Conservation (phyloP, 1,140 invertebrate species). For the Heliconius congener region DNA sequence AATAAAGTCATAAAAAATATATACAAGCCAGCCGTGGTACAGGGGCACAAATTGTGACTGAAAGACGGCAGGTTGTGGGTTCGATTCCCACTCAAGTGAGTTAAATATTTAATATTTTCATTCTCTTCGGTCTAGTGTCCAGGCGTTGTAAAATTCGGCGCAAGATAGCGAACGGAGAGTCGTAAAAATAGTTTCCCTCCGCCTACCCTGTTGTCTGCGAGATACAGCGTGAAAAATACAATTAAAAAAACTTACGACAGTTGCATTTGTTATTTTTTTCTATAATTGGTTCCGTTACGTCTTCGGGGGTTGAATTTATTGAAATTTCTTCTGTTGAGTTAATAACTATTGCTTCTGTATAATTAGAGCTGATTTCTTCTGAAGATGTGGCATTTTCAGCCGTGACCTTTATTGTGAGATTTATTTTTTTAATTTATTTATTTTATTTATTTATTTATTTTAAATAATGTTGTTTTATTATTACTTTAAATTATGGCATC, state of each 20-base stretch:
- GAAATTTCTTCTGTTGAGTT: not conserved
- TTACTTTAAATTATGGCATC: not conserved
- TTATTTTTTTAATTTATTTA: not conserved
- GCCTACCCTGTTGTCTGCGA: no score
- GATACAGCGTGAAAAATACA: not conserved
- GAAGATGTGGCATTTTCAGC: not conserved
- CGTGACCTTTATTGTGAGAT: not conserved
- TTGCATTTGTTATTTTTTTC: conserved; percentile 52
- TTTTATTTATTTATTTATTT: not conserved
- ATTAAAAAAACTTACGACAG: conserved; percentile 57
- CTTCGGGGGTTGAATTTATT: not conserved
- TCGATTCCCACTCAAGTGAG: no score
- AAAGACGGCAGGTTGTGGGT: no score
- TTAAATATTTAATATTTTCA: no score
- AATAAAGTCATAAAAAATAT: no score
- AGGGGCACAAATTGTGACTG: no score
- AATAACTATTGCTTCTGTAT: not conserved
- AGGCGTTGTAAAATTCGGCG: no score
- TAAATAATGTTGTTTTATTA: not conserved
- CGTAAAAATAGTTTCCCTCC: no score
- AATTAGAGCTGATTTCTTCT: not conserved
- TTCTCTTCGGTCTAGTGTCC: no score
- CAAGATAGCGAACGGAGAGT: no score
- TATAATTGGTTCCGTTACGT: not conserved
- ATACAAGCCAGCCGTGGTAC: no score